Evolutionary conservation across 2,113 vertebrate species (phyloP).

Genomic region (Malurus elegans): DNA sequence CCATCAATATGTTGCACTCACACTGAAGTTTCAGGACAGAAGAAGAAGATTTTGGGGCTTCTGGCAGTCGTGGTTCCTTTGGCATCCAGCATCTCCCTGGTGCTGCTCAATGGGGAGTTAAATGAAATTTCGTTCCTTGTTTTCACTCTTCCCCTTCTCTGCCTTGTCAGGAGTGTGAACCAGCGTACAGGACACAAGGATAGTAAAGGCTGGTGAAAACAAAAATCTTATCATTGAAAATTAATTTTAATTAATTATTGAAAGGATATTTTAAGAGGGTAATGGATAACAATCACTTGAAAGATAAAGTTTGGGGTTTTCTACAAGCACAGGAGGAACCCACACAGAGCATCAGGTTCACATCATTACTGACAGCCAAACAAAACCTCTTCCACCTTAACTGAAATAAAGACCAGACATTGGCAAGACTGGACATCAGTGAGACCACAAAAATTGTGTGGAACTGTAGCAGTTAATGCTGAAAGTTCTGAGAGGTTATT

Average conservation of each 20-base stretch:
- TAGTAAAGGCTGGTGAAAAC: neutral
- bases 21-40: neutral
- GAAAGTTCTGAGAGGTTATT: neutral
- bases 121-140: neutral
- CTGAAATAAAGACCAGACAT: neutral
- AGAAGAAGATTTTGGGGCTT: neutral
- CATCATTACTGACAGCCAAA: neutral
- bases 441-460: neutral
- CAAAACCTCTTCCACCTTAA: neutral
- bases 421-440: neutral
- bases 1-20: neutral
- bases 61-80: neutral
- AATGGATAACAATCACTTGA: neutral
- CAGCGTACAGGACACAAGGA: neutral
- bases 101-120: neutral
- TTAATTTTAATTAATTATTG: neutral
- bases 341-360: neutral
- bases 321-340: neutral
- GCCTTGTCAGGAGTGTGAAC: fast-evolving
- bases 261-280: neutral
- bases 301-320: neutral
- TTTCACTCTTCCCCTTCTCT: neutral
- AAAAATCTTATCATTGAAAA: neutral
- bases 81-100: neutral
- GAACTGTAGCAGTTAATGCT: neutral